phyloP scores from a whole-genome alignment of 2,888 invertebrate genomes.

The Spisula subtruncata region DNA sequence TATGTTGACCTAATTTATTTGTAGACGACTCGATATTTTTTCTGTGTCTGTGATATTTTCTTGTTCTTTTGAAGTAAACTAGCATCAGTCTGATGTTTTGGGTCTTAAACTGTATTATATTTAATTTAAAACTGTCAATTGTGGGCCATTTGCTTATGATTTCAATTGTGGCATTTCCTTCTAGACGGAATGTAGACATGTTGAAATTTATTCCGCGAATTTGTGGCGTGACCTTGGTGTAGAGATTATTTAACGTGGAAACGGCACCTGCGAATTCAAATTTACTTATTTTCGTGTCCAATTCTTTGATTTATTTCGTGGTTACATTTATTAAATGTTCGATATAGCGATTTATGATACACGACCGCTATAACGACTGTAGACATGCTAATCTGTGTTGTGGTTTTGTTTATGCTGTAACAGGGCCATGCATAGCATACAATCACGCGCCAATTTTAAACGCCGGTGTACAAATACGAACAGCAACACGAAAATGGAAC shows the following conservation, averaged over 20 bases:
- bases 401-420: constrained; percentile 70
- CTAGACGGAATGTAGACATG: constrained; percentile 52
- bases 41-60: not conserved
- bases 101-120: not conserved
- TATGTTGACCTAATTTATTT: constrained; percentile 22
- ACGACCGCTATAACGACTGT: not conserved
- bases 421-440: constrained; percentile 76
- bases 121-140: not conserved
- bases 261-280: not conserved
- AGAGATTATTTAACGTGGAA: constrained; percentile 19
- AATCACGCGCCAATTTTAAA: constrained; percentile 86
- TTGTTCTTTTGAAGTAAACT: not conserved
- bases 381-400: not conserved
- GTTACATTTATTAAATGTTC: too few species aligned
- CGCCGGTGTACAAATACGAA: constrained; percentile 74
- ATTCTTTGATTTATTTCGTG: not conserved
- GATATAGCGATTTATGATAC: not conserved
- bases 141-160: not conserved
- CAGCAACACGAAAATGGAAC: constrained; percentile 69
- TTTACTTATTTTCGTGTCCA: not conserved
- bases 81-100: not conserved
- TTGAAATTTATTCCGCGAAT: constrained; percentile 72
- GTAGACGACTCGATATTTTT: not conserved
- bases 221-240: constrained; percentile 69
- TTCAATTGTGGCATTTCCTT: not conserved